These are phyloP conservation scores for Ovibos moschatus DNA, from an alignment of 2,113 vertebrate species.

Conservation along the genomic window DNA sequence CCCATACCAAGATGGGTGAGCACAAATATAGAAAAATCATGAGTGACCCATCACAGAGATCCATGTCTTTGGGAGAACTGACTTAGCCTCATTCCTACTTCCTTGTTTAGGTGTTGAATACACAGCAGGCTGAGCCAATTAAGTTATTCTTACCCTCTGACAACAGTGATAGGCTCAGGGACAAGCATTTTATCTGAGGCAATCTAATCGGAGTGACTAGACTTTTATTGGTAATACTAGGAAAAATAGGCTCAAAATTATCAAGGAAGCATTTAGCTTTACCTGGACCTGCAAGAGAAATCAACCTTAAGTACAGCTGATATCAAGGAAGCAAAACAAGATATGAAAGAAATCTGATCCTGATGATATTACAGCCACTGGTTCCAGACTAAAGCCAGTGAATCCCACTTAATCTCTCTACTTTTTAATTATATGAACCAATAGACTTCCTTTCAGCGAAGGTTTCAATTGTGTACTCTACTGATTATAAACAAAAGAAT, in stretches of 20 bases:
- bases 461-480: neutral
- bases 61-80: neutral
- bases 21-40: neutral
- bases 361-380: neutral
- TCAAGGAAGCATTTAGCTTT: neutral
- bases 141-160: neutral
- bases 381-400: neutral
- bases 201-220: neutral
- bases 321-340: neutral
- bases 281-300: neutral
- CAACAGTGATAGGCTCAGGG: neutral
- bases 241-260: constrained; percentile 21
- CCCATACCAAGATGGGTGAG: neutral
- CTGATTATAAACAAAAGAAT: neutral
- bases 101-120: neutral
- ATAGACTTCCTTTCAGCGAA: neutral
- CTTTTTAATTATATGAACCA: neutral
- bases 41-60: neutral
- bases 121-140: neutral
- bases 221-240: neutral
- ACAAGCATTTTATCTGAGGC: neutral
- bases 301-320: neutral
- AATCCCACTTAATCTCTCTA: neutral
- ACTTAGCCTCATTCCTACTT: neutral
- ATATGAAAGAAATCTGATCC: neutral